Conservation (phyloP, 2,797 vertebrate genomes). For the Bucorvus abyssinicus region DNA sequence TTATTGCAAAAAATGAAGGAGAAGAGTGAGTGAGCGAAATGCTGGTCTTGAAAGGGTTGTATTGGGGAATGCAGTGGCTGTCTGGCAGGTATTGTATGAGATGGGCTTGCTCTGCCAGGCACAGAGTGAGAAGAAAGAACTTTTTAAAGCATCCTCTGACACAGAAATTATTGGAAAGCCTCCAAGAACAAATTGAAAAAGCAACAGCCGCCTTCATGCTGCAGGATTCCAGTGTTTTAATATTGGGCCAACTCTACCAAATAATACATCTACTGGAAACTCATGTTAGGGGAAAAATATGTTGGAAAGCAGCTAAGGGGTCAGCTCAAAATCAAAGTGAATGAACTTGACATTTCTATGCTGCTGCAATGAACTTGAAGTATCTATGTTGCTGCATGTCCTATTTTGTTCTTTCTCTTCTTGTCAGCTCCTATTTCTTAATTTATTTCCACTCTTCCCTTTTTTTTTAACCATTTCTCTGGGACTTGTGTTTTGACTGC, state of each 20-base stretch:
- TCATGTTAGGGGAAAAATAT: slow-evolving; percentile 11
- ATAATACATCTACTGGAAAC: slow-evolving; percentile 29
- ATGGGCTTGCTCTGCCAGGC: neutral
- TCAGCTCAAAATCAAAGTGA: slow-evolving; percentile 40
- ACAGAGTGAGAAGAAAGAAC: neutral
- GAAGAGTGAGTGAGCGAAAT: neutral
- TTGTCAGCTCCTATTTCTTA: slow-evolving; percentile 20
- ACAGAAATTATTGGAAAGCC: slow-evolving; percentile 48
- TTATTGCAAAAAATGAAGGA: neutral
- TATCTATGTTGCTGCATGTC: neutral
- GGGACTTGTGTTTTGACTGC: neutral
- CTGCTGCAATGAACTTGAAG: neutral
- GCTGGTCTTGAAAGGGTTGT: neutral
- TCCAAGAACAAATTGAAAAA: slow-evolving; percentile 60
- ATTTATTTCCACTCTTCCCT: neutral
- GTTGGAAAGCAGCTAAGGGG: slow-evolving; percentile 13
- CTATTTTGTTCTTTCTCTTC: neutral
- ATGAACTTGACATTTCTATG: neutral
- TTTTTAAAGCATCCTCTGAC: slow-evolving; percentile 52
- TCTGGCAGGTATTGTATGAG: slow-evolving; percentile 30
- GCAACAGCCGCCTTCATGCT: slow-evolving; percentile 29
- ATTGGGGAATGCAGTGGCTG: neutral
- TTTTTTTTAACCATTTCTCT: neutral
- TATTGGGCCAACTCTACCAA: slow-evolving; percentile 24
- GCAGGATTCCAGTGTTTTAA: slow-evolving; percentile 50